Conservation (phyloP, 2,888 invertebrate genomes). For the Melieria crassipennis region DNA sequence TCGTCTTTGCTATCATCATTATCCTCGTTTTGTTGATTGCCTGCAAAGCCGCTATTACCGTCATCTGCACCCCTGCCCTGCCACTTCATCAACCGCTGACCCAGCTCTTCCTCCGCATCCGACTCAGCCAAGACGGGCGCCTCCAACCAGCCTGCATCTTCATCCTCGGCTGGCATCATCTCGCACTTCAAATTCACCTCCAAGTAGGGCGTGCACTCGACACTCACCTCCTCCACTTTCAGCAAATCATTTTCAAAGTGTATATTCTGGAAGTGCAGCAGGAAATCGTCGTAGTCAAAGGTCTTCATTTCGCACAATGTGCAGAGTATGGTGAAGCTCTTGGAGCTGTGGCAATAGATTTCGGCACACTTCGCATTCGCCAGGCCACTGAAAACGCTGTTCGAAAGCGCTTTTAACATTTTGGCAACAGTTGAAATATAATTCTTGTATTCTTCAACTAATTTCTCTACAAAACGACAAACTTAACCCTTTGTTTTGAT, state of each 20-base stretch:
- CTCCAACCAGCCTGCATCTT: neutral
- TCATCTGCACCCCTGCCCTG: too few relatives aligned
- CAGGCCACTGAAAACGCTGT: neutral
- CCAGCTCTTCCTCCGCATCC: neutral
- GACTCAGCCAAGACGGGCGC: neutral
- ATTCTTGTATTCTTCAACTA: too few relatives aligned
- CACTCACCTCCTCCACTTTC: slow-evolving; percentile 9
- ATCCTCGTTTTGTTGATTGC: too few relatives aligned
- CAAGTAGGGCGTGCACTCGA: slow-evolving; percentile 10
- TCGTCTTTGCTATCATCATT: too few relatives aligned
- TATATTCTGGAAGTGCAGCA: slow-evolving; percentile 55
- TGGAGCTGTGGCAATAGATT: slow-evolving; percentile 55
- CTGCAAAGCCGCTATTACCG: too few relatives aligned
- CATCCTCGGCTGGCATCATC: too few relatives aligned
- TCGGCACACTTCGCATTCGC: slow-evolving; percentile 55
- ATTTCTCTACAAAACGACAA: too few relatives aligned
- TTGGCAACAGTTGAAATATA: too few relatives aligned
- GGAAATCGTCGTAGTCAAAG: slow-evolving; percentile 56
- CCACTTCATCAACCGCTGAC: slow-evolving; percentile 19
- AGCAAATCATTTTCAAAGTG: slow-evolving; percentile 50
- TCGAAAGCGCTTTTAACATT: slow-evolving; percentile 21
- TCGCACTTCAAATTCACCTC: slow-evolving; percentile 8
- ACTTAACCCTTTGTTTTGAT: too few relatives aligned
- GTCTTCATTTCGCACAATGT: slow-evolving; percentile 56
- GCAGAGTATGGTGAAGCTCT: slow-evolving; percentile 56